Base-by-base conservation (phyloP, 2,888 invertebrate genomes). In the Autographa gamma region DNA sequence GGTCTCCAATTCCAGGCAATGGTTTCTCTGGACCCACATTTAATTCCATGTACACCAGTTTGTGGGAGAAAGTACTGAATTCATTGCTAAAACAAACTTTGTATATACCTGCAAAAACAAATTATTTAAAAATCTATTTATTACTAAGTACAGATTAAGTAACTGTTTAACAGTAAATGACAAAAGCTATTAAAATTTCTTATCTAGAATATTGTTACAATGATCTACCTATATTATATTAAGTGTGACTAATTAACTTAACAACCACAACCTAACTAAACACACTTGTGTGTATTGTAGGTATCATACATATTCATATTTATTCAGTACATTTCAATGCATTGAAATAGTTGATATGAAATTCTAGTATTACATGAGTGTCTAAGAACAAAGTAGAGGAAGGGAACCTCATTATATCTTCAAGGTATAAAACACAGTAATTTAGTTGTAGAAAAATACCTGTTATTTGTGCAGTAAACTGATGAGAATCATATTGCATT, bases 61-160 rank as follows among this genome's bases (percentile, higher is more conserved):
- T 99, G 91, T 99, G 99, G 9, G 99, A 98, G 93, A 99, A 99
- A 67, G 99, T 99, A 62, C 99, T 99, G 92, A 99, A 99, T 93
- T 99, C 99, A 95, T 99, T 99, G 91, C 99, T 99, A 93, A 99
- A 99, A 94, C 99, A 99, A 14, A 98, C 98, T 77, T 97, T 97
- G 89, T 98, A 98, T 0, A 97, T 96, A 76, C 99, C 99, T 85
- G 96, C 59, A 67, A 16, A 61, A 67, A 69, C 3, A 54, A 6
- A 32, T 18, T 0, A 5, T 31, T 54, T 43, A 52, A 32, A 13
- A 61, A 9, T 38, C 5, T n/a, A n/a, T n/a, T 31, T 52, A 2
- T 18, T 19, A 16, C 43, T 56, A 25, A 25, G 54, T 56, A 56
- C 19, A 25, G 25, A 25, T 13, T 25, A 19, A 19, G 14, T 25